phyloP scores from a whole-genome alignment of 30 jellyfish, hydroid and myxozoan species.

The Aurelia coerulea region DNA sequence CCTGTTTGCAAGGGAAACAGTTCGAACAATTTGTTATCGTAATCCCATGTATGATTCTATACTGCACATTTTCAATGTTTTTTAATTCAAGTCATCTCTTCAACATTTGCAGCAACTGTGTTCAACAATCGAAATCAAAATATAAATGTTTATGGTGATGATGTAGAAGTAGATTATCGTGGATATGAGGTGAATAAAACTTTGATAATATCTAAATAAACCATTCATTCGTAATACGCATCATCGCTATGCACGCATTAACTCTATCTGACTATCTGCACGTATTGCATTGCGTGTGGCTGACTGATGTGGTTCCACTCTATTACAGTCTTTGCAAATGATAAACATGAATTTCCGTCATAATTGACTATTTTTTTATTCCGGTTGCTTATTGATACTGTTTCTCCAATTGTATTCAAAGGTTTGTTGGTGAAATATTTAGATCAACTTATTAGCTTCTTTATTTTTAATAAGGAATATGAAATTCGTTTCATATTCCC shows the following conservation, averaged over 20 bases:
- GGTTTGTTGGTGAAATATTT: too few species aligned
- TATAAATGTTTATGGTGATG: conserved; percentile 94
- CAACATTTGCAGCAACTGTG: conserved; percentile 66
- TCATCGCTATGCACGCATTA: not conserved
- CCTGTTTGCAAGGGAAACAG: too few species aligned
- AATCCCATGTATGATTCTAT: too few species aligned
- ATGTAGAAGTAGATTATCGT: conserved; percentile 94
- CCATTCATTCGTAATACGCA: too few species aligned
- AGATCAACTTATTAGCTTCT: too few species aligned
- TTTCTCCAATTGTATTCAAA: not conserved
- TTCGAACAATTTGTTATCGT: too few species aligned
- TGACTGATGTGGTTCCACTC: not conserved
- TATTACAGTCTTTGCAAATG: not conserved
- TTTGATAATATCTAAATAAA: not conserved
- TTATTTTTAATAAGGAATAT: too few species aligned
- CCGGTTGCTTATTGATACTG: not conserved
- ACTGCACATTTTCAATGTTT: too few species aligned
- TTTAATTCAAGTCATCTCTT: not conserved
- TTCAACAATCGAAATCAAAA: conserved; percentile 91
- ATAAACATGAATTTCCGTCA: too few species aligned
- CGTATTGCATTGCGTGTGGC: not conserved
- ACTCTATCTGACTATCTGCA: not conserved
- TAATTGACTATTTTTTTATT: not conserved
- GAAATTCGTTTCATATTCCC: too few species aligned
- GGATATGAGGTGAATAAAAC: conserved; percentile 86